phyloP scores from a whole-genome alignment of 1,140 invertebrate species.

The Megalonaias nervosa region DNA sequence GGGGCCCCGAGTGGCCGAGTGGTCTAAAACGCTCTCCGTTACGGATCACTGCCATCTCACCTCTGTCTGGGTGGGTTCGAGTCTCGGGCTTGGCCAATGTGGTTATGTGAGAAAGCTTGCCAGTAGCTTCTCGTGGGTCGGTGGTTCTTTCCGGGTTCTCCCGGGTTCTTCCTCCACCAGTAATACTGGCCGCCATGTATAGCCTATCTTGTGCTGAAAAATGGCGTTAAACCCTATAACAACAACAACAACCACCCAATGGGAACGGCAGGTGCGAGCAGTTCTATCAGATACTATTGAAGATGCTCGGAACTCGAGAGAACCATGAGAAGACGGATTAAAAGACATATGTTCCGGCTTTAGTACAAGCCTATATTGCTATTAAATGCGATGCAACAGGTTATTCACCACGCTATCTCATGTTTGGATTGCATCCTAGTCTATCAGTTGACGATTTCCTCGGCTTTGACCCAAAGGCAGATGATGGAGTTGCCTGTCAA shows the following conservation, averaged over 20 bases:
- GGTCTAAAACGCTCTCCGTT: too few species aligned
- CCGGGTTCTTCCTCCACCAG: too few species aligned
- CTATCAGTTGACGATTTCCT: constrained; percentile 14
- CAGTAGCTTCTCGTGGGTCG: too few species aligned
- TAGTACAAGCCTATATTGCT: constrained; percentile 39
- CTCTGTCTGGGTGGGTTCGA: too few species aligned
- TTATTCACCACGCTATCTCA: constrained; percentile 23
- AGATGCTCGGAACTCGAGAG: constrained; percentile 47
- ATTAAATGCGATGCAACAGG: constrained; percentile 23
- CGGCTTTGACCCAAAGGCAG: not conserved
- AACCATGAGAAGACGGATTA: constrained; percentile 35
- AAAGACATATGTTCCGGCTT: constrained; percentile 30
- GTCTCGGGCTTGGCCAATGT: too few species aligned
- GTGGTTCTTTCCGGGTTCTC: too few species aligned
- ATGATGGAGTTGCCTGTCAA: not conserved
- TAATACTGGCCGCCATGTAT: too few species aligned
- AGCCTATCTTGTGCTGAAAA: too few species aligned
- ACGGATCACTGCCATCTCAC: too few species aligned
- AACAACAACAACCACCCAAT: too few species aligned
- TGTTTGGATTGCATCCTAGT: constrained; percentile 37
- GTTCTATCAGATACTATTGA: constrained; percentile 46
- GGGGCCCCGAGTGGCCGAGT: constrained; percentile 50
- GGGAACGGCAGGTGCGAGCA: constrained; percentile 40
- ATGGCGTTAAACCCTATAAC: too few species aligned
- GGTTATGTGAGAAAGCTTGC: too few species aligned